Conservation (phyloP, 2,797 vertebrate genomes). For the Hylomyscus alleni region DNA sequence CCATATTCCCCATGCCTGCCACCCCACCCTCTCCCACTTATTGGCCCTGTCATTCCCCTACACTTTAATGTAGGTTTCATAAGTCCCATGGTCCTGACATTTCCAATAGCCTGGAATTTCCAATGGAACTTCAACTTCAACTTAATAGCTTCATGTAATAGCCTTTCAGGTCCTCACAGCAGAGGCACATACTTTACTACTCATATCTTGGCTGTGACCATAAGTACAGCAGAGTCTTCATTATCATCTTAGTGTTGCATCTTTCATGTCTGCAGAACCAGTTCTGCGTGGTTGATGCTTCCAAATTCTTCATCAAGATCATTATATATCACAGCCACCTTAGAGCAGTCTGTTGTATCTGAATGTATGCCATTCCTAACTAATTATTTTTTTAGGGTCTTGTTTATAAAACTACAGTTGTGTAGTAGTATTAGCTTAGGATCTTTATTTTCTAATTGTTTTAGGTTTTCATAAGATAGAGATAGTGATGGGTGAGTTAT, state of each 20-base stretch:
- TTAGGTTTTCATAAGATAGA: neutral
- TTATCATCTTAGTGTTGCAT: neutral
- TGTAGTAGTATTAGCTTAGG: neutral
- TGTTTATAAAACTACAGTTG: neutral
- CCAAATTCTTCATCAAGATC: neutral
- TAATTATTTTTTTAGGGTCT: neutral
- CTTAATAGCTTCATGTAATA: neutral
- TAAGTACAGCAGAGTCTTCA: neutral
- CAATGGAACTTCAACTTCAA: neutral
- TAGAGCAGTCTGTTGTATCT: neutral
- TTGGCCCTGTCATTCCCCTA: too few species aligned
- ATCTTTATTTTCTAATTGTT: neutral
- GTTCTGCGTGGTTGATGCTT: neutral
- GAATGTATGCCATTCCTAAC: neutral
- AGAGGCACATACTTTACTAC: too few species aligned
- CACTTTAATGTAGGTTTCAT: neutral
- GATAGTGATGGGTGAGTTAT: neutral
- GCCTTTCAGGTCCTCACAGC: neutral
- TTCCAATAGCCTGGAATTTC: neutral
- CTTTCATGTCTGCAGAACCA: neutral
- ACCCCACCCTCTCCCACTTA: too few species aligned
- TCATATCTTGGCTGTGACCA: too few species aligned
- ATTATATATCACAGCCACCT: neutral
- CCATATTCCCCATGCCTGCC: too few species aligned
- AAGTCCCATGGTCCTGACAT: neutral